phyloP scores from a whole-genome alignment of 1,140 invertebrate species.

The Bombus cullumanus region DNA sequence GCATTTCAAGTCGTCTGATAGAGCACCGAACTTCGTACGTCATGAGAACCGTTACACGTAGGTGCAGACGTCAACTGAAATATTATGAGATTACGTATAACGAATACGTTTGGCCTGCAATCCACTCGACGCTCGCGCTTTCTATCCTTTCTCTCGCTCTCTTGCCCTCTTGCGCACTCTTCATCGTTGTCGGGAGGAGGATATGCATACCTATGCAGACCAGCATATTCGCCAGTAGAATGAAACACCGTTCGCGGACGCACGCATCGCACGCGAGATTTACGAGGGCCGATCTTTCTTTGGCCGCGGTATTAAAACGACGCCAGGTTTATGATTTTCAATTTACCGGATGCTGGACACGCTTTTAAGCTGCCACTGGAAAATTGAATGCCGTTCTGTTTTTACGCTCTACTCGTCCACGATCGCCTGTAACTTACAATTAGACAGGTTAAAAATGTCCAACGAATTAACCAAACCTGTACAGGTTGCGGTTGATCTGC shows the following conservation, averaged over 20 bases:
- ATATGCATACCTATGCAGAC: background rate
- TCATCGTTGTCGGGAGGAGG: background rate
- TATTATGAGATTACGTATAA: constrained; percentile 70
- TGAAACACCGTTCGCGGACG: constrained; percentile 40
- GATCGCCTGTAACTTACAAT: background rate
- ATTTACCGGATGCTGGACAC: constrained; percentile 64
- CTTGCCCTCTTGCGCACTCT: background rate
- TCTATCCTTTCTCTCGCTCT: constrained; percentile 3
- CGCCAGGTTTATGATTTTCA: constrained; percentile 66
- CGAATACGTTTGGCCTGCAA: constrained; percentile 63
- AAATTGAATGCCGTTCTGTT: constrained; percentile 33
- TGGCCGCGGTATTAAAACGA: constrained; percentile 60
- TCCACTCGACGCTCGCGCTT: constrained; percentile 59
- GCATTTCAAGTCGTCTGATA: constrained; percentile 53
- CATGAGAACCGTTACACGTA: constrained; percentile 48
- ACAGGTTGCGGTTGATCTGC: no score
- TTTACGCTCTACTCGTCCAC: background rate
- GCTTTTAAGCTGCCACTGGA: constrained; percentile 44
- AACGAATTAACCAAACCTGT: background rate
- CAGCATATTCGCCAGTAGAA: background rate
- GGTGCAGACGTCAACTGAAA: constrained; percentile 67
- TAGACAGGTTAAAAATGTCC: constrained; percentile 3
- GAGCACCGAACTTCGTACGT: constrained; percentile 58
- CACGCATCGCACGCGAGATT: constrained; percentile 56
- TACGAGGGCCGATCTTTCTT: constrained; percentile 61